Evolutionary conservation across 2,888 invertebrate genomes (phyloP).

Genomic region (Anoncus sp.): DNA sequence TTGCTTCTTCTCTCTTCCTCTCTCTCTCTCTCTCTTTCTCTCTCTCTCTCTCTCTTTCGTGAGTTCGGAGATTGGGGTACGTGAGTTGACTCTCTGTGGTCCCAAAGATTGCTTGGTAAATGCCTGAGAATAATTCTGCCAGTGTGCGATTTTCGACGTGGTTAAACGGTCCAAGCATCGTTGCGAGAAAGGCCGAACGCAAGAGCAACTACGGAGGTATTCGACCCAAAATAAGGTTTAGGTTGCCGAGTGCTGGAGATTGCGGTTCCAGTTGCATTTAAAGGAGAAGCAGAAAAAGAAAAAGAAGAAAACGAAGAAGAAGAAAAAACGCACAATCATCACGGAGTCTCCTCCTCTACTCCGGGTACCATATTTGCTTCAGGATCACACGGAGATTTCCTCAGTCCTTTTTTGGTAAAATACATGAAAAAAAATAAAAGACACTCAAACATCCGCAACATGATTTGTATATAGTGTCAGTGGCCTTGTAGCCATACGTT

Average conservation of each 20-base stretch:
- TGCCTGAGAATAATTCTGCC: slow-evolving; percentile 20
- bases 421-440: neutral
- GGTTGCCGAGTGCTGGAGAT: neutral
- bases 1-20: slow-evolving; percentile 1
- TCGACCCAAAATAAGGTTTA: slow-evolving; percentile 44
- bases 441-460: neutral
- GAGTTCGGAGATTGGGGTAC: slow-evolving; percentile 4
- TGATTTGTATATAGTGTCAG: neutral
- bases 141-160: slow-evolving; percentile 26
- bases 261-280: slow-evolving; percentile 26
- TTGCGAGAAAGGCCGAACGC: slow-evolving; percentile 11
- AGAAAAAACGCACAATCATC: slow-evolving; percentile 19
- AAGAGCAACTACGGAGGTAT: slow-evolving; percentile 18
- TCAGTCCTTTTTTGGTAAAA: slow-evolving; percentile 1
- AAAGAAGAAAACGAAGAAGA: slow-evolving; percentile 8
- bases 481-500: neutral
- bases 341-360: neutral
- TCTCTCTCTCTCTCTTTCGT: slow-evolving; percentile 3
- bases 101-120: slow-evolving; percentile 34
- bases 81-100: slow-evolving; percentile 30
- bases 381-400: neutral
- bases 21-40: neutral
- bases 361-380: neutral
- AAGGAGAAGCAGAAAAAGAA: slow-evolving; percentile 9
- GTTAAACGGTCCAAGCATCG: slow-evolving; percentile 23